Evolutionary conservation across 2,888 invertebrate genomes (phyloP).

Genomic region (Byasa hedistus): DNA sequence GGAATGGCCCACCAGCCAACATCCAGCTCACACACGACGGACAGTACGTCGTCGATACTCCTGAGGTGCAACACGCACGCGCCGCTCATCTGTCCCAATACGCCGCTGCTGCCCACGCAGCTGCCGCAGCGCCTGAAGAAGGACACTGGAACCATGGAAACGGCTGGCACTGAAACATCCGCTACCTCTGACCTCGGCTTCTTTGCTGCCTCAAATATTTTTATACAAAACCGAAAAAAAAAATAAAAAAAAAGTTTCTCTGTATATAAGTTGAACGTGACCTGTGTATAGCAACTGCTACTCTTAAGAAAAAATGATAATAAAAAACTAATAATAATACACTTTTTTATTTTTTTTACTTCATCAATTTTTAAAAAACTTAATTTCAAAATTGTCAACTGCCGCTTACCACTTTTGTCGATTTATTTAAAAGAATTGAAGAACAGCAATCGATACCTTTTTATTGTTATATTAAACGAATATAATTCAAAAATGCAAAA

Average conservation of each 20-base stretch:
- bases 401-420: too few relatives aligned
- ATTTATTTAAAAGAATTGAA: too few relatives aligned
- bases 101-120: conserved; percentile 70
- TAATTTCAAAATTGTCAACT: too few relatives aligned
- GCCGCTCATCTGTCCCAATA: conserved; percentile 69
- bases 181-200: conserved; percentile 58
- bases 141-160: conserved; percentile 58
- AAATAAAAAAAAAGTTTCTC: conserved; percentile 65
- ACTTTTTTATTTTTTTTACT: conserved; percentile 33
- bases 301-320: conserved; percentile 70
- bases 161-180: conserved; percentile 60
- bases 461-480: too few relatives aligned
- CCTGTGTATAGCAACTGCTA: conserved; percentile 67
- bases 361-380: too few relatives aligned
- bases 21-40: conserved; percentile 77
- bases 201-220: conserved; percentile 62
- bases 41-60: conserved; percentile 75
- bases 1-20: conserved; percentile 72
- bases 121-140: conserved; percentile 70
- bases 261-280: conserved; percentile 72
- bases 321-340: conserved; percentile 64
- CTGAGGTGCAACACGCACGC: conserved; percentile 74
- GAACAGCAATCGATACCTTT: too few relatives aligned
- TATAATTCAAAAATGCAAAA: too few relatives aligned
- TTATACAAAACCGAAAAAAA: conserved; percentile 66